These are phyloP conservation scores for Falco cherrug DNA, from an alignment of 2,797 vertebrate species.

Conservation along the genomic window DNA sequence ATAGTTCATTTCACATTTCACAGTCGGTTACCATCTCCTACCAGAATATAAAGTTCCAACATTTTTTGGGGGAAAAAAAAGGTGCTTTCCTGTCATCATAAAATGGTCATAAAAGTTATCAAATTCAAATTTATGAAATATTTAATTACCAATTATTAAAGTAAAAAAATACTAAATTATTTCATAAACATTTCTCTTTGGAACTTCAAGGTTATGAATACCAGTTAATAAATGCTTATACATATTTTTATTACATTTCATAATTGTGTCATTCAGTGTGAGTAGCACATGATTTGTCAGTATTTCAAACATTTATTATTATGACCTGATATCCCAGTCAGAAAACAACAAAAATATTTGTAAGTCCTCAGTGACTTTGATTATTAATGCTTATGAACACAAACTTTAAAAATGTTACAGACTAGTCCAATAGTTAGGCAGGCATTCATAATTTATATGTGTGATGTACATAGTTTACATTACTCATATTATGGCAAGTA, in stretches of 20 bases:
- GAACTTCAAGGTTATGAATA: background rate
- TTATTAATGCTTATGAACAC: background rate
- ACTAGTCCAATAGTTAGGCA: background rate
- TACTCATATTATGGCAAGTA: background rate
- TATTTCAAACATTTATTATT: background rate
- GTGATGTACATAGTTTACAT: background rate
- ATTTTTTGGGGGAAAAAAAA: rapidly evolving
- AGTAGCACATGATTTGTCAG: background rate
- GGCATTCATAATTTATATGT: background rate
- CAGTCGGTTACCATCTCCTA: background rate
- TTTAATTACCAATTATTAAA: background rate
- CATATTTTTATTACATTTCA: background rate
- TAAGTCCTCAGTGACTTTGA: background rate
- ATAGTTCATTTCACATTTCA: background rate
- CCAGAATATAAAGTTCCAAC: background rate
- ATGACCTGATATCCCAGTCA: background rate
- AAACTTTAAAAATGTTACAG: background rate
- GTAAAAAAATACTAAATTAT: background rate
- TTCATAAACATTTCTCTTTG: background rate
- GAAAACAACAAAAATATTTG: background rate
- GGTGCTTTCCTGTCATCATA: background rate
- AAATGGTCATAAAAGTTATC: background rate
- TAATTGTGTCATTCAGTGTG: background rate
- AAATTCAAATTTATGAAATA: background rate
- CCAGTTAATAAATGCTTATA: background rate